Percentiles rank a stretch among this genome's conserved stretches.
Evolutionary conservation across 2,113 vertebrate genomes (phyloP).

Genomic region (Acrocephalus kingi): DNA sequence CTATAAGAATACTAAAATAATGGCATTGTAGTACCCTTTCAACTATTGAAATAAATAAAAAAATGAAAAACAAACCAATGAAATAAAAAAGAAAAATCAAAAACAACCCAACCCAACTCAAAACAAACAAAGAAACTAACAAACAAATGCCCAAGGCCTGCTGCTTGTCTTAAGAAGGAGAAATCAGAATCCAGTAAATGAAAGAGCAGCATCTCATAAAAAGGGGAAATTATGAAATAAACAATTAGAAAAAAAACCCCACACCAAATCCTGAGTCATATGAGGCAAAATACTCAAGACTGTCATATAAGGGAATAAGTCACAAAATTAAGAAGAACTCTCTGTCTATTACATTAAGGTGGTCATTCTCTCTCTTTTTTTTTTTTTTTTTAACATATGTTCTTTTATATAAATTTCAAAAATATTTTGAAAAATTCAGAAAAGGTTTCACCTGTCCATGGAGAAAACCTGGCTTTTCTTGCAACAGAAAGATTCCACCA

Average conservation of each 20-base stretch:
- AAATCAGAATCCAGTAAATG: background rate
- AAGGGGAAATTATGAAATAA: background rate
- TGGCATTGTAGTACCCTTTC: background rate
- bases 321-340: background rate
- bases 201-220: background rate
- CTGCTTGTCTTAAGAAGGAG: background rate
- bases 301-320: background rate
- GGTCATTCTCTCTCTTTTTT: background rate
- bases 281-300: background rate
- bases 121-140: background rate
- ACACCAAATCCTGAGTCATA: background rate
- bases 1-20: background rate
- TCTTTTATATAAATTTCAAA: background rate
- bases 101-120: background rate
- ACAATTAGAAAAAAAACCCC: background rate
- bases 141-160: background rate
- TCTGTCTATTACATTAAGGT: background rate
- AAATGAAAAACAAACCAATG: background rate
- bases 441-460: fast-evolving
- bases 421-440: background rate
- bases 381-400: background rate
- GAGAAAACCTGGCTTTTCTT: background rate
- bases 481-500: background rate
- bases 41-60: background rate
- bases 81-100: background rate